Evolutionary conservation across 2,113 vertebrate genomes (phyloP).

Genomic region (Macquaria australasica): DNA sequence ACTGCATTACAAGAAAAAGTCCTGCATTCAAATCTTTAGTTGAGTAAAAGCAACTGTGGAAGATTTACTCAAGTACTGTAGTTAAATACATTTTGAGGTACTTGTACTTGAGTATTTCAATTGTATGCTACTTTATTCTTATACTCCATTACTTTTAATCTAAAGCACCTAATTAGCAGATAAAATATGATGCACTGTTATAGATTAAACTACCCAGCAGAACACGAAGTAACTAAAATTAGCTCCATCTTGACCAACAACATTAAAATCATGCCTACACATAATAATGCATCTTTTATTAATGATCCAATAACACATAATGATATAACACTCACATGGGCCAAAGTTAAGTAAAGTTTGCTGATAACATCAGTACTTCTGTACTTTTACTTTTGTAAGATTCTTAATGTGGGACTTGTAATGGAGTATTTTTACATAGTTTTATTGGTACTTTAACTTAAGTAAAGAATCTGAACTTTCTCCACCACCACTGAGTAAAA

Average conservation of each 20-base stretch:
- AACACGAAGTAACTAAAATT: background rate
- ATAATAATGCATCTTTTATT: background rate
- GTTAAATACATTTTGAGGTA: background rate
- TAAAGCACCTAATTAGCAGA: background rate
- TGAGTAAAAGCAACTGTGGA: background rate
- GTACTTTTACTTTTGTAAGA: background rate
- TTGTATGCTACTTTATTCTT: background rate
- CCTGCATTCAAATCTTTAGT: background rate
- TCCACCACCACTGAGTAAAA: background rate
- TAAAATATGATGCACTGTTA: background rate
- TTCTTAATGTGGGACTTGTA: background rate
- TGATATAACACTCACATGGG: background rate
- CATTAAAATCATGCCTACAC: background rate
- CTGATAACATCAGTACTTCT: too few species aligned
- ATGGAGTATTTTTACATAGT: background rate
- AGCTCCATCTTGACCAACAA: background rate
- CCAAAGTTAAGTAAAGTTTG: background rate
- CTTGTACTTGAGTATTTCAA: background rate
- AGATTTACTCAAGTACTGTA: background rate
- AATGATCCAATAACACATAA: background rate
- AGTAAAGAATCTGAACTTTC: background rate
- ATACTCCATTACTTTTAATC: background rate
- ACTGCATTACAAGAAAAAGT: background rate
- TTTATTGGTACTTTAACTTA: background rate
- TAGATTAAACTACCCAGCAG: background rate